Base-by-base conservation (phyloP, 92 coral and sea anemone genomes). In the Plumapathes pennacea region DNA sequence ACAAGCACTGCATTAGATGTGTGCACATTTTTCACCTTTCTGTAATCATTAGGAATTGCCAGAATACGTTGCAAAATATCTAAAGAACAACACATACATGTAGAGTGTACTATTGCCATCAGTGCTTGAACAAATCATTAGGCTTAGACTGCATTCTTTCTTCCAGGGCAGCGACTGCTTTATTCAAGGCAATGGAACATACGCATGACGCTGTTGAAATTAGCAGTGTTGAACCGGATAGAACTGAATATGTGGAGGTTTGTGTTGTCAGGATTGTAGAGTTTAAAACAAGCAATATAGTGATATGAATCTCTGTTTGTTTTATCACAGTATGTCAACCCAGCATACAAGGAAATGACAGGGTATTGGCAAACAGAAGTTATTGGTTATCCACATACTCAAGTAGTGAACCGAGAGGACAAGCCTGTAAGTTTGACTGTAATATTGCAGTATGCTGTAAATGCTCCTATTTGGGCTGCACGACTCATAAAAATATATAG, bases 191-290 rank as follows among this genome's bases (percentile, higher is more conserved):
- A 20, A 73, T 79, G 15, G 98, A 92, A 41, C 88, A 92, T 60
- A 80, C 82, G 18, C 89, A 77, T 33, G 98, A 92, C 64, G 95
- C 98, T 14, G 89, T 92, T 34, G 98, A 92, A 71, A 88, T 92
- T 36, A 83, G 92, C 14, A 67, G 82, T 24, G 46, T 84, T 64
- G 98, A 92, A 57, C 85, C 89, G 36, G 98, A 92, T 2, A 84
- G 79, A 67, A 49, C 89, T 0, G 98, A 88, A 51, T 75, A 81
- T 66, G 98, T 92, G 36, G 71, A 76, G 83, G 89, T 82, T 57
- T 28, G 11, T 15, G 5, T 13, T 23, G 11, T 24, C 48, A 42
- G 21, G 0, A 2, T 12, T 42, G 21, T 1, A 5, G 21, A 15
- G 15, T 42, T 42, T 42, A 42, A 7, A 18, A 18, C 4, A 26